phyloP scores from a whole-genome alignment of 1,140 invertebrate genomes.

The Magallana gigas region DNA sequence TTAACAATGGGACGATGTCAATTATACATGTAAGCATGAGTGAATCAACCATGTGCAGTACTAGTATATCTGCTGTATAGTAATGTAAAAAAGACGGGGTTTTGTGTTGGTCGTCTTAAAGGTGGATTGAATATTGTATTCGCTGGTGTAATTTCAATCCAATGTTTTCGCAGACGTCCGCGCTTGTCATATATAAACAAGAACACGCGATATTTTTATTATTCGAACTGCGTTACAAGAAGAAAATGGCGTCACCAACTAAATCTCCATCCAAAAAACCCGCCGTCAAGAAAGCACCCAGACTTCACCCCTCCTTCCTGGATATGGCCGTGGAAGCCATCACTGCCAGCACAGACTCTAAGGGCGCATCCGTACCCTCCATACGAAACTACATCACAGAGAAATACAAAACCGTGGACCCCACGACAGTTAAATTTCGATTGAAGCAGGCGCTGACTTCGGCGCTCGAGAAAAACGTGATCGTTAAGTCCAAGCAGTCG shows the following conservation, averaged over 20 bases:
- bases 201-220: no score
- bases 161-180: conserved; percentile 48
- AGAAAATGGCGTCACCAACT: conserved; percentile 31
- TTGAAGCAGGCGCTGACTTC: conserved; percentile 49
- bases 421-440: conserved; percentile 34
- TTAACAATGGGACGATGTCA: no score
- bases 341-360: not conserved
- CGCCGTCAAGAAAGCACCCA: not conserved
- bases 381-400: conserved; percentile 51
- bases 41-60: no score
- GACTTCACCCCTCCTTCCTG: conserved; percentile 38
- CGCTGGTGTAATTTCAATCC: conserved; percentile 43
- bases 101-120: not conserved
- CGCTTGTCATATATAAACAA: not conserved
- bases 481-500: conserved; percentile 38
- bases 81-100: no score
- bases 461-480: conserved; percentile 43
- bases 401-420: conserved; percentile 48
- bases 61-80: no score
- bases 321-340: conserved; percentile 45
- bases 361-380: conserved; percentile 45
- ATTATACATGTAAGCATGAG: no score
- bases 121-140: conserved; percentile 1
- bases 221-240: not conserved
- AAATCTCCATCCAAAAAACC: conserved; percentile 30